Evolutionary conservation across 2,113 vertebrate species (phyloP), one percentile per base, ranked within the genome.

Genomic region (Barbus barbus): DNA sequence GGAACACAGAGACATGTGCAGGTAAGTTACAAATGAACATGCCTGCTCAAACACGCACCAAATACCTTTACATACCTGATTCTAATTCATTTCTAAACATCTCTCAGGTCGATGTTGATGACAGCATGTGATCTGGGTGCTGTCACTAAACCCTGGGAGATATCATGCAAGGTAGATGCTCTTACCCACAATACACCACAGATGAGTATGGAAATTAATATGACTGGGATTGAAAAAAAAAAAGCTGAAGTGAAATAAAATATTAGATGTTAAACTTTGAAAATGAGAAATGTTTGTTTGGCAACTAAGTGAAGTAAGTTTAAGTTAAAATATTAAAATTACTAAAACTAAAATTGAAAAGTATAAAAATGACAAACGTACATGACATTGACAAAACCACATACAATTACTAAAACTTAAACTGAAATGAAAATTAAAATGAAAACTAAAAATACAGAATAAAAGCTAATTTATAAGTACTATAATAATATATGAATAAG

Each of bases 101-200:
- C 7, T 83, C 63, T 91, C 93, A 99, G 98, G 95, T 99, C 98
- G 89, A 99, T 99, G 98, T 96, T 99, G 96, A 99, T 99, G 98
- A 99, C 98, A 88, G 98, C 98, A 38, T 99, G 97, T 95, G 98
- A 99, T 94, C 96, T 99, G 87, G 98, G 98, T 91, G 98, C 98
- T 83, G 98, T 97, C 91, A 99, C 98, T 85, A 99, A 99, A 93
- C 98, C 98, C n/a, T 99, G 98, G 98, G 97, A 99, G 93, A 99
- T 97, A 93, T 99, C 98, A 24, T 95, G 95, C 94, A 97, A 99
- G 97, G 98, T 96, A 93, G 96, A 94, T 46, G 0, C 36, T 58
- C 36, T 3, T 46, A 63, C 58, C 78, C 77, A 78, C 22, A 60
- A 61, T 63, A 18, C 77, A 58, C 58, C 77, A 44, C 56, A 18